phyloP scores from a whole-genome alignment of 1,140 invertebrate species.

The Halyomorpha halys region DNA sequence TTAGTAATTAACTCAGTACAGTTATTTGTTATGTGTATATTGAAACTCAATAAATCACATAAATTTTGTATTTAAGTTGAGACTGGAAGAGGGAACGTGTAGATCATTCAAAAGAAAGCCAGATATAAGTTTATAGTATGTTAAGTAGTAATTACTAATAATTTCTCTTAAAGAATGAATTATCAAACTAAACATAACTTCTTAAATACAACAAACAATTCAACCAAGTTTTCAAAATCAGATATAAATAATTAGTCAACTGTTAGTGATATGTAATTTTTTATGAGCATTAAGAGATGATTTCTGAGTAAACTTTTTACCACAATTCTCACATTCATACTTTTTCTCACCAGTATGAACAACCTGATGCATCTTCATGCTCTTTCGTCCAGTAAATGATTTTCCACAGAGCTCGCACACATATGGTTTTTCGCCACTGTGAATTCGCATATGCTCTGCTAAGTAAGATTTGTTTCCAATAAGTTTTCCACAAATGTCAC shows the following conservation, averaged over 20 bases:
- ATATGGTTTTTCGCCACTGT: constrained; percentile 76
- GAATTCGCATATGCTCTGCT: constrained; percentile 81
- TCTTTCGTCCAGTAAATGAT: constrained; percentile 5
- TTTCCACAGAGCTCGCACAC: constrained; percentile 47
- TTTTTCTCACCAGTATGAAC: constrained; percentile 16
- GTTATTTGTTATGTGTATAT: too few relatives aligned
- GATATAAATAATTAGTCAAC: neutral
- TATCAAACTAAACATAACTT: too few relatives aligned
- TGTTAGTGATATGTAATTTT: constrained; percentile 1
- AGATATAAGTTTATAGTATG: too few relatives aligned
- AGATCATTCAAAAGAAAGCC: too few relatives aligned
- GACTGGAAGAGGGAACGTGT: too few relatives aligned
- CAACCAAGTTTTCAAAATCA: too few relatives aligned
- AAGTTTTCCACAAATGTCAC: constrained; percentile 70
- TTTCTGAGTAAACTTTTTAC: constrained; percentile 25
- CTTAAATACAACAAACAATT: too few relatives aligned
- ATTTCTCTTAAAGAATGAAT: too few relatives aligned
- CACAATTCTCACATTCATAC: constrained; percentile 12
- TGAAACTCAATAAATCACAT: too few relatives aligned
- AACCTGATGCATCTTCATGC: constrained; percentile 8
- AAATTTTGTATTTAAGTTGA: too few relatives aligned
- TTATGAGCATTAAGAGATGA: constrained; percentile 41
- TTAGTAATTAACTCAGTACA: too few relatives aligned
- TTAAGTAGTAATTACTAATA: too few relatives aligned
- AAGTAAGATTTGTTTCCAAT: constrained; percentile 54